Conservation (phyloP, 2,113 vertebrate genomes). For the Gobiocypris rarus region DNA sequence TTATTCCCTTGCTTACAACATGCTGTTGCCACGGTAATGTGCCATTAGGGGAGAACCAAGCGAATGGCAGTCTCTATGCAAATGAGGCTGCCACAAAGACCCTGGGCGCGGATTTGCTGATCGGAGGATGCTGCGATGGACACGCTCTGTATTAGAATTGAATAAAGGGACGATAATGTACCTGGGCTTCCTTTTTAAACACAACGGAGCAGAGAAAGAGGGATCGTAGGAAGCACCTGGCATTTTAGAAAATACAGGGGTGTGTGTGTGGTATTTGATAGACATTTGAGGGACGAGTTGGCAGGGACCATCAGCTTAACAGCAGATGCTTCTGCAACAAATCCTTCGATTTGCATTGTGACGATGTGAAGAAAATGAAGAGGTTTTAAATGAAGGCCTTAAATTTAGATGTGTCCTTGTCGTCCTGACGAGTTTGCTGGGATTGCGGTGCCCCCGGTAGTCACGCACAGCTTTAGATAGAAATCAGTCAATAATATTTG, state of each 20-base stretch:
- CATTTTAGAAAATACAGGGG: conserved; percentile 20
- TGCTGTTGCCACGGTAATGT: conserved; percentile 49
- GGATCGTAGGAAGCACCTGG: conserved; percentile 15
- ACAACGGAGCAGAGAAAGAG: conserved; percentile 32
- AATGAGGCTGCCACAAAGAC: conserved; percentile 32
- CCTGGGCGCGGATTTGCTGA: conserved; percentile 43
- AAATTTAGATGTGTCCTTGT: background rate
- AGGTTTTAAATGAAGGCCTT: conserved; percentile 9
- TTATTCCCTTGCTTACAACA: conserved; percentile 53
- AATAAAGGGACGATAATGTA: conserved; percentile 56
- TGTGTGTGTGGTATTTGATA: conserved; percentile 32
- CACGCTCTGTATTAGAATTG: conserved; percentile 55
- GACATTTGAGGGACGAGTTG: conserved; percentile 30
- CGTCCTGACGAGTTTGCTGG: background rate
- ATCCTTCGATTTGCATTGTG: conserved; percentile 25
- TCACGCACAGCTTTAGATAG: background rate
- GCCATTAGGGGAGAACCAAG: conserved; percentile 46
- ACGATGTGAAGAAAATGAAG: background rate
- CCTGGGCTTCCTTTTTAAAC: conserved; percentile 49
- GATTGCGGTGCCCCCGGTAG: background rate
- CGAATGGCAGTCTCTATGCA: conserved; percentile 24
- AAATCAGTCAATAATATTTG: conserved; percentile 24
- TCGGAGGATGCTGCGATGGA: conserved; percentile 39
- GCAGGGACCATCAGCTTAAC: conserved; percentile 18
- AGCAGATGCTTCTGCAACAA: conserved; percentile 15